Conservation (phyloP, 2,797 vertebrate species). For the Nothura maculosa region DNA sequence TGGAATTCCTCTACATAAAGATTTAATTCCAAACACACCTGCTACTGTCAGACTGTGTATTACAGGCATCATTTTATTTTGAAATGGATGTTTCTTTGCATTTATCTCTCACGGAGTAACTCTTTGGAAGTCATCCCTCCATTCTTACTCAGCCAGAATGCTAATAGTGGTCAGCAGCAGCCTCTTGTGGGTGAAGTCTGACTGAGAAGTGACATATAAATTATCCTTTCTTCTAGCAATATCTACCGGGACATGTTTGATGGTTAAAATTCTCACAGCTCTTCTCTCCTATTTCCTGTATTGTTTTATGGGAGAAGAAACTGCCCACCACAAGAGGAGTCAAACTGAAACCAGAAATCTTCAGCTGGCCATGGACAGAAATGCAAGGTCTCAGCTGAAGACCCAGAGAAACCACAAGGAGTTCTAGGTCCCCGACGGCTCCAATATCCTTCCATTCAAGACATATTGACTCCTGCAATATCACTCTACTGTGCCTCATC, state of each 20-base stretch:
- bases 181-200: neutral
- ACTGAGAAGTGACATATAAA: constrained; percentile 43
- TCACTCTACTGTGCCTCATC: neutral
- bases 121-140: constrained; percentile 49
- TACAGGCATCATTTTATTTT: constrained; percentile 56
- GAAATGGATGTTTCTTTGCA: constrained; percentile 42
- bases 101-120: constrained; percentile 49
- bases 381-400: neutral
- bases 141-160: constrained; percentile 42
- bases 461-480: neutral
- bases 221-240: neutral
- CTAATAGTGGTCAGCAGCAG: constrained; percentile 30
- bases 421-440: neutral
- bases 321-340: neutral
- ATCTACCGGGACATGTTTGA: neutral
- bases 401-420: neutral
- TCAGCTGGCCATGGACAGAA: neutral
- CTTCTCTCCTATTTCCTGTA: neutral
- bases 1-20: constrained; percentile 34
- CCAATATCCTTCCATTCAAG: neutral
- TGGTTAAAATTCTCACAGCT: neutral
- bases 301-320: neutral
- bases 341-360: neutral
- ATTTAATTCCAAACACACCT: constrained; percentile 57
- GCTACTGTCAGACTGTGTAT: constrained; percentile 39